Evolutionary conservation across 2,797 vertebrate genomes (phyloP), one percentile per base, ranked within the genome.

Genomic region (Gila robusta): DNA sequence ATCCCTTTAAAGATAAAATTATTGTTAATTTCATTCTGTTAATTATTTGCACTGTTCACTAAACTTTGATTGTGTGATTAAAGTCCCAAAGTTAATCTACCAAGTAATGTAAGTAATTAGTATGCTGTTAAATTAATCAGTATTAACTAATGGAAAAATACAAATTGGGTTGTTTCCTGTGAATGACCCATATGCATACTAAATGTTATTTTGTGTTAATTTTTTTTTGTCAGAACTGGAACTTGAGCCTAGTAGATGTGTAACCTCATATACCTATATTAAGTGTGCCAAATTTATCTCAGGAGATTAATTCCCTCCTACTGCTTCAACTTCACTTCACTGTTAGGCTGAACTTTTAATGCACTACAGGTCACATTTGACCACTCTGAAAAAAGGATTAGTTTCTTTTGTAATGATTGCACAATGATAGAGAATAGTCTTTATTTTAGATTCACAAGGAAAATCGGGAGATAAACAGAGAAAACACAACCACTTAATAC

Each of bases 301-400:
- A 23, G 26, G 81, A 73, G 70, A 62, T 71, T 44, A 39, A 84
- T 78, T 84, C 17, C 21, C 62, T 84, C 47, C 62, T 41, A 67
- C 23, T 28, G 47, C 47, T 32, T 54, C 35, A 54, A 77, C 32
- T 67, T 77, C 37, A 32, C 47, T 19, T 44, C 26, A 78, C 73
- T 56, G n/a, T 84, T 84, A 56, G 12, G 39, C 69, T 47, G 49
- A 54, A 14, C 32, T 41, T 47, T 85, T 69, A 26, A 44, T 52
- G 78, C 86, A 81, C 83, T 56, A 73, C 39, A 49, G 69, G 28
- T 49, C 84, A 73, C 83, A 80, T 87, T 86, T 84, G 84, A 82
- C 82, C 81, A 64, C 64, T 83, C 81, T 88, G 69, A 59, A 72
- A 59, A 85, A 88, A 86, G 79, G 83, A 83, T 87, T 88, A 17